A percentile compares a stretch with the other conserved stretches of the same genome.
phyloP scores from a whole-genome alignment of 92 coral and sea anemone species.

The Siderastrea radians region DNA sequence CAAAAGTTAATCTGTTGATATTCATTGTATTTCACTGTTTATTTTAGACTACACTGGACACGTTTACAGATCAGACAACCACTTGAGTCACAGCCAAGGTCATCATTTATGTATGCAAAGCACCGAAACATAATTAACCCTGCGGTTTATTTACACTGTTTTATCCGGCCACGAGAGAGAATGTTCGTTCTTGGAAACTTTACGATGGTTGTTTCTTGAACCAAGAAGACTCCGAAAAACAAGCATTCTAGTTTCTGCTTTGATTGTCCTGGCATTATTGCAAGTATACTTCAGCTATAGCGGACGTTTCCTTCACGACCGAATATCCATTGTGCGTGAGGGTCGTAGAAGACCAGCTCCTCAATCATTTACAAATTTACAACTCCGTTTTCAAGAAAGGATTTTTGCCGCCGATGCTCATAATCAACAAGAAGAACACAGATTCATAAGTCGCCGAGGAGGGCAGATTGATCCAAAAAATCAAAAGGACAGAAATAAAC shows the following conservation, averaged over 20 bases:
- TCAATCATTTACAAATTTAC: background rate
- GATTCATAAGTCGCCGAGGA: background rate
- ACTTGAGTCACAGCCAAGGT: background rate
- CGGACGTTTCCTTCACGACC: background rate
- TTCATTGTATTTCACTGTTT: background rate
- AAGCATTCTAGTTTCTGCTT: background rate
- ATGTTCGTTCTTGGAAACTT: background rate
- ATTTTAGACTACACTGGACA: no score
- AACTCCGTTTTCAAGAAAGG: background rate
- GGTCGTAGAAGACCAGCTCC: background rate
- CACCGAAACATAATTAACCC: background rate
- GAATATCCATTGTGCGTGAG: background rate
- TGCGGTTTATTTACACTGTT: background rate
- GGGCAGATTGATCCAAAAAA: background rate
- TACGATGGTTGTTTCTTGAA: background rate
- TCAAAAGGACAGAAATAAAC: background rate
- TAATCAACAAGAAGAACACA: background rate
- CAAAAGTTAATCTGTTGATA: background rate
- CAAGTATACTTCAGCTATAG: background rate
- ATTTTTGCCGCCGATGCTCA: background rate
- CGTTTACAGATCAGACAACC: slow-evolving; percentile 39
- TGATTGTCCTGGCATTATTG: background rate
- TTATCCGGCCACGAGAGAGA: background rate
- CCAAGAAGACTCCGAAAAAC: background rate
- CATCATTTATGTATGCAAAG: background rate